A percentile compares a stretch with the other conserved stretches of the same genome.
phyloP scores from a whole-genome alignment of 2,888 invertebrate genomes.

The Prosapia bicincta region DNA sequence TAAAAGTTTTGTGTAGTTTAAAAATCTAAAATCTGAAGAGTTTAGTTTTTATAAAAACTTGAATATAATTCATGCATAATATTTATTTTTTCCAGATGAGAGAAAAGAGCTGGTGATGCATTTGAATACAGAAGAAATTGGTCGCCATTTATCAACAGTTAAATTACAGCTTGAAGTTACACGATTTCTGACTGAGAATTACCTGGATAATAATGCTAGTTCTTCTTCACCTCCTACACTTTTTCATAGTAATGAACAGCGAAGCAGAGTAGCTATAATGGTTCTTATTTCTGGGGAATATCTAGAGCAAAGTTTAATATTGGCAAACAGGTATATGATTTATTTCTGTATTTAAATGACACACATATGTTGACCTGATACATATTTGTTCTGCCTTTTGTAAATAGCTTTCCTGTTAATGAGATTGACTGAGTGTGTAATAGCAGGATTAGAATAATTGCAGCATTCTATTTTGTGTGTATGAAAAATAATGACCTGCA shows the following conservation, averaged over 20 bases:
- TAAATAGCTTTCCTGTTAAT: too few relatives aligned
- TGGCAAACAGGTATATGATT: constrained; percentile 4
- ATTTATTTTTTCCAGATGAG: constrained; percentile 37
- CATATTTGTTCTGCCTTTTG: too few relatives aligned
- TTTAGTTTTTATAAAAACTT: too few relatives aligned
- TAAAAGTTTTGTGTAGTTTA: too few relatives aligned
- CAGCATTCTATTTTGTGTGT: too few relatives aligned
- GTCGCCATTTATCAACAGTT: constrained; percentile 74
- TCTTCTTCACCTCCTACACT: constrained; percentile 8
- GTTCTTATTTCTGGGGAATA: constrained; percentile 13
- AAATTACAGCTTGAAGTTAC: constrained; percentile 77
- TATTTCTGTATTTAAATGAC: too few relatives aligned
- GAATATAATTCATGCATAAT: too few relatives aligned
- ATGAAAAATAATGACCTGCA: too few relatives aligned
- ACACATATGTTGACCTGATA: too few relatives aligned
- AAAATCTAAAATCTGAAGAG: too few relatives aligned
- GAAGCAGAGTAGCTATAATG: constrained; percentile 10
- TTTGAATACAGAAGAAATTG: constrained; percentile 66
- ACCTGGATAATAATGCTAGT: background rate
- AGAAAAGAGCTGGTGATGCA: constrained; percentile 52
- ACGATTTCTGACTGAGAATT: constrained; percentile 57
- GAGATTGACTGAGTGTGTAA: too few relatives aligned
- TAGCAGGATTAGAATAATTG: too few relatives aligned
- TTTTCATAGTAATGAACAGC: constrained; percentile 8
- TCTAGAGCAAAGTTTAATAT: constrained; percentile 10